These are phyloP conservation scores for Potorous gilbertii DNA, from an alignment of 2,797 vertebrate species.

Conservation along the genomic window DNA sequence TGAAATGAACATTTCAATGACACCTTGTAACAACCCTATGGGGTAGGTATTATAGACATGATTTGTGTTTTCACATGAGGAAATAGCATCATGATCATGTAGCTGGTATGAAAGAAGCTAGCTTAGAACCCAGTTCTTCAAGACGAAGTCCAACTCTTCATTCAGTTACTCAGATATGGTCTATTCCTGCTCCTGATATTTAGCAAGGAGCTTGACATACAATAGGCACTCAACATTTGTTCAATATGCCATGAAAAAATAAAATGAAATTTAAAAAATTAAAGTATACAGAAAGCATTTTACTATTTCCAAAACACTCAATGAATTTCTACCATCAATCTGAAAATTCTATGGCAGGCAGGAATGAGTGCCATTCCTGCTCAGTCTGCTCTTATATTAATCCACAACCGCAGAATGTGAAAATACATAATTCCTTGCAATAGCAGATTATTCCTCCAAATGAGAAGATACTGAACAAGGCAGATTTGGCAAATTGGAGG, in stretches of 20 bases:
- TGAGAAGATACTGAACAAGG: background rate
- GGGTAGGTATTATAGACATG: background rate
- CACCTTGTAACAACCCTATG: background rate
- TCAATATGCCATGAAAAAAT: background rate
- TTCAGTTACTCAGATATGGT: background rate
- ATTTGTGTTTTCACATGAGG: background rate
- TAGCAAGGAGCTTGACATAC: background rate
- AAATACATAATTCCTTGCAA: background rate
- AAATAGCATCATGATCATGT: background rate
- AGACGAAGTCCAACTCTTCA: background rate
- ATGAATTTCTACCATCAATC: background rate
- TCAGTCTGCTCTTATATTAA: background rate
- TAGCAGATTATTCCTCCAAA: background rate
- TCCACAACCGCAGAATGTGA: background rate
- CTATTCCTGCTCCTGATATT: background rate
- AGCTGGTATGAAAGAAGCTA: background rate
- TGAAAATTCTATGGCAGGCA: background rate
- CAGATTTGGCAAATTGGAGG: background rate
- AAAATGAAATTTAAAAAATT: background rate
- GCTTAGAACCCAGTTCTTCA: background rate
- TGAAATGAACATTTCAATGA: background rate
- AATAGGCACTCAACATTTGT: background rate
- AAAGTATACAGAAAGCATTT: background rate
- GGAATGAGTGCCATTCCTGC: background rate
- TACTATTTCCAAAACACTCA: background rate